Conservation (phyloP, 2,797 vertebrate genomes). For the Alosa sapidissima region DNA sequence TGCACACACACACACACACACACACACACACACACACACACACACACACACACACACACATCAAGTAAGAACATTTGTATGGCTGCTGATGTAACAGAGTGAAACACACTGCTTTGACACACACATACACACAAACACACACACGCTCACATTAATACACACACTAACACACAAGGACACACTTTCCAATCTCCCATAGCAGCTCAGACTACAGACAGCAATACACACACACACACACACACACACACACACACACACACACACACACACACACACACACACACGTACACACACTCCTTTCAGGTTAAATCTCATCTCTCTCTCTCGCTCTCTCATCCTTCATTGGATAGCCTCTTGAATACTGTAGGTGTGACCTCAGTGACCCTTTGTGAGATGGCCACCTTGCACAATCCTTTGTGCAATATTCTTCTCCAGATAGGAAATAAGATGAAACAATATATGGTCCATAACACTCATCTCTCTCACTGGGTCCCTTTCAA, state of each 20-base stretch:
- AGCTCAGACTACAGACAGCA: neutral
- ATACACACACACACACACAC: neutral
- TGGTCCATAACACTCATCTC: neutral
- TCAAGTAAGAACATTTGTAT: constrained; percentile 9
- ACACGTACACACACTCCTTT: neutral
- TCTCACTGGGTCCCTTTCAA: neutral
- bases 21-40: neutral
- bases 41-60: constrained; percentile 88
- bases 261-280: constrained; percentile 19
- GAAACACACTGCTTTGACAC: constrained; percentile 8
- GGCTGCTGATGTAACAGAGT: constrained; percentile 14
- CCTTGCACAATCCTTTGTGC: neutral
- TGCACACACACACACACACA: neutral
- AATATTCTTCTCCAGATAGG: neutral
- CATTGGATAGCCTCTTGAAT: neutral
- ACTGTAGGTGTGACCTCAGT: neutral
- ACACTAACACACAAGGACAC: neutral
- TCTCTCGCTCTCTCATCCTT: neutral
- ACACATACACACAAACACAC: neutral
- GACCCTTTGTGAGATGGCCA: neutral
- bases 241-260: constrained; percentile 28
- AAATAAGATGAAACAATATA: neutral
- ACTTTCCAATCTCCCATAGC: neutral
- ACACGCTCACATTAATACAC: neutral
- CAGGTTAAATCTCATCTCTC: neutral